Percentiles rank a stretch among this genome's conserved stretches.
Conservation (phyloP, 2,888 invertebrate genomes). For the Chaetoderma sp. region DNA sequence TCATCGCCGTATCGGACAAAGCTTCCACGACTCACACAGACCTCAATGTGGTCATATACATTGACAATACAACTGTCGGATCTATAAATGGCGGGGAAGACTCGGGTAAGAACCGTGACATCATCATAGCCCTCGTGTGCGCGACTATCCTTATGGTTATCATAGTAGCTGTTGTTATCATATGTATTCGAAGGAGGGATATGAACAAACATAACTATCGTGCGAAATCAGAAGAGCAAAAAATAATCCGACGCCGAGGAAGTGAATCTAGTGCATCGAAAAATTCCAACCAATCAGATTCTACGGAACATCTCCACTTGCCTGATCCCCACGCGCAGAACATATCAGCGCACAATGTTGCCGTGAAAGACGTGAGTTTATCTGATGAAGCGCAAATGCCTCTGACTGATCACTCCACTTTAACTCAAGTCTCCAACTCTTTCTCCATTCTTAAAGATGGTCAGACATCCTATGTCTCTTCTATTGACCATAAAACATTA, state of each 20-base stretch:
- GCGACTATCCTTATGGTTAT: neutral
- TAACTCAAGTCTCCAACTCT: conserved; percentile 10
- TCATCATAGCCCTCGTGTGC: neutral
- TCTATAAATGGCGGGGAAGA: neutral
- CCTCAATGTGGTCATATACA: neutral
- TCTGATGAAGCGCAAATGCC: conserved; percentile 2
- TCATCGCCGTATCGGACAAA: conserved; percentile 14
- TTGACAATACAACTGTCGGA: neutral
- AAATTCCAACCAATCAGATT: neutral
- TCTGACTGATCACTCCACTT: neutral
- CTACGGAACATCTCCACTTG: too few species aligned
- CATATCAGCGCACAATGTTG: neutral
- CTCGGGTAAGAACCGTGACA: neutral
- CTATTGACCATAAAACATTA: conserved; percentile 14
- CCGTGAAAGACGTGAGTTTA: conserved; percentile 13
- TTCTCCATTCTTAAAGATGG: conserved; percentile 5
- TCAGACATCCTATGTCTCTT: neutral
- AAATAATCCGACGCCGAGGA: neutral
- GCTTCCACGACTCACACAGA: conserved; percentile 9
- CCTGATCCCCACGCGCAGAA: too few species aligned
- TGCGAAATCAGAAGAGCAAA: neutral
- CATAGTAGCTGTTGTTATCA: neutral
- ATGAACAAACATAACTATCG: neutral
- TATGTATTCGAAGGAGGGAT: neutral
- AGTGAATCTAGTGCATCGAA: neutral